These are phyloP conservation scores for Chloropsis hardwickii DNA, from an alignment of 2,113 vertebrate genomes.

Conservation along the genomic window DNA sequence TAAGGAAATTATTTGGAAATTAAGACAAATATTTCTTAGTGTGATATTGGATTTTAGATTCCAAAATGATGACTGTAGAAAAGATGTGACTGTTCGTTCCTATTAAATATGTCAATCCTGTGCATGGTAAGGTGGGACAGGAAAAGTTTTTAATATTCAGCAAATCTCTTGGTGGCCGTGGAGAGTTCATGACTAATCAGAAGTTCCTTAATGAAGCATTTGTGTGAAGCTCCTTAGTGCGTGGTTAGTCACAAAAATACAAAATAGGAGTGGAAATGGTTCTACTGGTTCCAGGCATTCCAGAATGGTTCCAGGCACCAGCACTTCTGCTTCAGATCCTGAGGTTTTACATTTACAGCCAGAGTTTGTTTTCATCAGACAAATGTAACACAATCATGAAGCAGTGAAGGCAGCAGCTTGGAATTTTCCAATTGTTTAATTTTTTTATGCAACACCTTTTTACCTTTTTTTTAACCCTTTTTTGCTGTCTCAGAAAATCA, in stretches of 20 bases:
- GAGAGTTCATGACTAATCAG: not conserved
- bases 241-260: not conserved
- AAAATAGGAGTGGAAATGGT: not conserved
- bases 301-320: not conserved
- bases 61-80: not conserved
- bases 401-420: not conserved
- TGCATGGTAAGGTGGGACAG: not conserved
- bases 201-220: slow-evolving; percentile 6
- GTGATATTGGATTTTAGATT: not conserved
- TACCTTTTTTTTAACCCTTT: not conserved
- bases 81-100: not conserved
- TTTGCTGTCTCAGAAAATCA: not conserved
- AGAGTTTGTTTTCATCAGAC: not conserved
- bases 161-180: not conserved
- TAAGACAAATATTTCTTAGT: not conserved
- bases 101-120: not conserved
- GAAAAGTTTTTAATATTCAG: not conserved
- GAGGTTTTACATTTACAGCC: not conserved
- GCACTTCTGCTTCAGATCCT: not conserved
- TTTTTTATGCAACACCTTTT: not conserved
- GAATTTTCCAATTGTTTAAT: not conserved
- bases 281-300: too few species aligned
- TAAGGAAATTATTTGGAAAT: not conserved
- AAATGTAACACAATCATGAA: not conserved
- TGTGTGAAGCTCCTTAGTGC: not conserved